Evolutionary conservation across 2,113 vertebrate genomes (phyloP).

Genomic region (Pseudorhombus dupliciocellatus): DNA sequence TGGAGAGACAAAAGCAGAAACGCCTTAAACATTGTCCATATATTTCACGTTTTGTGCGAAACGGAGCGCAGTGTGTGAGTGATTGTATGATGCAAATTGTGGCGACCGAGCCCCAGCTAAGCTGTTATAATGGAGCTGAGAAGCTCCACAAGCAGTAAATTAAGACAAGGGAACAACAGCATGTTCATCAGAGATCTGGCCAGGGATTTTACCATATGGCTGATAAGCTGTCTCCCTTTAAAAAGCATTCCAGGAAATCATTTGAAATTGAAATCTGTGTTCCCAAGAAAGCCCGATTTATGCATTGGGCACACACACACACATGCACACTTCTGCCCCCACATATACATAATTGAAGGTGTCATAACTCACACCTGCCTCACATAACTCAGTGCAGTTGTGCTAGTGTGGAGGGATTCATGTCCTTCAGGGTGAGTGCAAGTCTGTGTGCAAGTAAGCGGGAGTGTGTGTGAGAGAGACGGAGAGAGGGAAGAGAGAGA

Average conservation of each 20-base stretch:
- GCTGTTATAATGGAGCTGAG: slow-evolving; percentile 38
- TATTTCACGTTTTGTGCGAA: slow-evolving; percentile 7
- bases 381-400: slow-evolving; percentile 33
- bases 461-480: slow-evolving; percentile 13
- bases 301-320: slow-evolving; percentile 1
- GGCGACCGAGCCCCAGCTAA: not conserved
- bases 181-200: slow-evolving; percentile 20
- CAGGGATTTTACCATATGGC: slow-evolving; percentile 11
- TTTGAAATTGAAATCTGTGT: slow-evolving; percentile 48
- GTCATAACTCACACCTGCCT: slow-evolving; percentile 43
- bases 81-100: not conserved
- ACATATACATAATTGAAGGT: slow-evolving; percentile 32
- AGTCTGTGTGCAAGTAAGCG: slow-evolving; percentile 10
- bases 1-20: not conserved
- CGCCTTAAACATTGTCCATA: not conserved
- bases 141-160: slow-evolving; percentile 31
- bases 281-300: slow-evolving; percentile 41
- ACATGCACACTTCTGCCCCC: not conserved
- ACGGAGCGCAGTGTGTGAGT: not conserved
- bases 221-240: slow-evolving; percentile 33
- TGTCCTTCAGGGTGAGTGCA: slow-evolving; percentile 27
- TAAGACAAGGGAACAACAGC: not conserved
- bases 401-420: slow-evolving; percentile 16
- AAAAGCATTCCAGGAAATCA: slow-evolving; percentile 28
- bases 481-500: not conserved